Base-by-base conservation (phyloP, 1,140 invertebrate species). In the Drosophila bocki region DNA sequence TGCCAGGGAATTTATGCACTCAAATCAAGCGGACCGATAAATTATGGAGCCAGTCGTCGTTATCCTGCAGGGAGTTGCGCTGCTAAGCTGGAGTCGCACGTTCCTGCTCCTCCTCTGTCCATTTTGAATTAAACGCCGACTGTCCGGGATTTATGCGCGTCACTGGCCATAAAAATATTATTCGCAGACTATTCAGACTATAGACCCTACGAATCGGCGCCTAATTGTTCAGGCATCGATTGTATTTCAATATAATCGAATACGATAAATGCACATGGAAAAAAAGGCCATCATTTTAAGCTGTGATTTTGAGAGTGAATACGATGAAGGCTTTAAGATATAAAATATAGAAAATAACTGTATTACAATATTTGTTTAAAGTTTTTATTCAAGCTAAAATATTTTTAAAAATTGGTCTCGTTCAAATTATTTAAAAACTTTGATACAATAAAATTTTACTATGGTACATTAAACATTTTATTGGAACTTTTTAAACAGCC, bases 81-180 rank as follows among this genome's bases (percentile, higher is more conserved):
- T 37, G 35, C 72, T 68, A 44, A 77, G 35, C 54, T 39, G 32
- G 54, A 26, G 54, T 45, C 22, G 72, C 74, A 78, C 75, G 69
- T 70, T 67, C 67, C 15, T 6, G 26, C 26, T 39, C 53, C 53
- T n/a, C 13, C 48, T 56, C 58, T 57, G 48, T 60, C 19, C 54
- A 68, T 57, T 81, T 74, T 85, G 82, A 85, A 74, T 90, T 88
- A 78, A 50, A 68, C 48, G 78, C 64, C 68, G 63, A 59, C 51
- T 81, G 62, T 47, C 19, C 19, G 45, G 45, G 59, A 87, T 87
- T 87, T 87, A 88, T 88, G 77, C 39, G 60, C 50, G 63, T 68
- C 68, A 78, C 69, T 88, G 63, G 59, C 76, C 80, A 87, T 87
- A 87, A 87, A 87, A 86, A 76, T 79, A 68, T 75, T 72, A 64